Percentiles rank a stretch among this genome's conserved stretches.
phyloP scores from a whole-genome alignment of 1,140 invertebrate species.

The Oreohelix idahoensis region DNA sequence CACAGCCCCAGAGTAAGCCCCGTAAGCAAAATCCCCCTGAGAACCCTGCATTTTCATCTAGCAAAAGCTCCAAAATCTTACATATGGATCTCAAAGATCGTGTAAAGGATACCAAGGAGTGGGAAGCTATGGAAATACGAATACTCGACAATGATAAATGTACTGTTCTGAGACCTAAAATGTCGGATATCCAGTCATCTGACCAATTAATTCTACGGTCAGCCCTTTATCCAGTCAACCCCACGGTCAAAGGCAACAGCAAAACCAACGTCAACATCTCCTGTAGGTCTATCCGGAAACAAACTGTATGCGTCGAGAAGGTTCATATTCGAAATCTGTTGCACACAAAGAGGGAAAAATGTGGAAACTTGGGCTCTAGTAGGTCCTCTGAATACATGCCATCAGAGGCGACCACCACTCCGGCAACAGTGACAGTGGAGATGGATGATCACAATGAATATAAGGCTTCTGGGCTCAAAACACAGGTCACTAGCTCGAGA shows the following conservation, averaged over 20 bases:
- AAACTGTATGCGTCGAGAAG: slow-evolving; percentile 26
- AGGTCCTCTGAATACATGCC: slow-evolving; percentile 19
- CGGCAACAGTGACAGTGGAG: not conserved
- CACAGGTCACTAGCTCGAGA: not conserved
- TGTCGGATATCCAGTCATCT: not conserved
- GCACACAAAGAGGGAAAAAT: slow-evolving; percentile 18
- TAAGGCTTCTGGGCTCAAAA: not conserved
- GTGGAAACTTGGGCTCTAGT: slow-evolving; percentile 14
- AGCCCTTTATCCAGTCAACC: not conserved
- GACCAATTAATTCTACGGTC: not conserved
- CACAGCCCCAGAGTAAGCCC: not conserved
- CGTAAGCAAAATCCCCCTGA: not conserved
- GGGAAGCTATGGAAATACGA: slow-evolving; percentile 34
- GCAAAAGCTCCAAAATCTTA: not conserved
- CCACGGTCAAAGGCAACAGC: not conserved
- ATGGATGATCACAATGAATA: not conserved
- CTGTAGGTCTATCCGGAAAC: not conserved
- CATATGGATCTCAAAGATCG: not conserved
- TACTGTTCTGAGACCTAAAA: not conserved
- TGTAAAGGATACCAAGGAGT: not conserved
- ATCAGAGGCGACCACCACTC: not conserved
- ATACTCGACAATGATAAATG: slow-evolving; percentile 21
- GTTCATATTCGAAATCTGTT: slow-evolving; percentile 21
- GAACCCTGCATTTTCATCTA: not conserved
- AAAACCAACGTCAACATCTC: not conserved